phyloP scores from a whole-genome alignment of 1,140 invertebrate genomes.

The Trachymyrmex septentrionalis region DNA sequence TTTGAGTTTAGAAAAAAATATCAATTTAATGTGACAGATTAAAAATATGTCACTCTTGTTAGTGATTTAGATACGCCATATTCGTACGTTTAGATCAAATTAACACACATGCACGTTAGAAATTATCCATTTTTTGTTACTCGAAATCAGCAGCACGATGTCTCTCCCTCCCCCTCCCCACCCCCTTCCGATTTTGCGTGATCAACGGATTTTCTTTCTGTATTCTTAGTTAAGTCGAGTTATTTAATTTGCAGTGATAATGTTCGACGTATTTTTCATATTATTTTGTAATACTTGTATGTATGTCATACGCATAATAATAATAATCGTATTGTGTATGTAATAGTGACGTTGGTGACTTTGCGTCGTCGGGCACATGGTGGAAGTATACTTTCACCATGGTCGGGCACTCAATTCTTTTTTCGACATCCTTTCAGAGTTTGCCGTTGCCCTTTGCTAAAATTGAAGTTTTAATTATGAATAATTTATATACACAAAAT shows the following conservation, averaged over 20 bases:
- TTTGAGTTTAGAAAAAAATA: slow-evolving; percentile 17
- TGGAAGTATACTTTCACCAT: too few relatives aligned
- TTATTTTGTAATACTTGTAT: slow-evolving; percentile 58
- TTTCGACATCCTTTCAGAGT: slow-evolving; percentile 2
- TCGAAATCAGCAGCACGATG: not conserved
- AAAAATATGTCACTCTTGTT: not conserved
- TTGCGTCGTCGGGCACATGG: slow-evolving; percentile 24
- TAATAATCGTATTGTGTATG: slow-evolving; percentile 51
- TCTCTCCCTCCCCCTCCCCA: too few relatives aligned
- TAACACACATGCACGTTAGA: slow-evolving; percentile 18
- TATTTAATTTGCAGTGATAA: slow-evolving; percentile 52
- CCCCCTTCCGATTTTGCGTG: not conserved
- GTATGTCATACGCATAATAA: slow-evolving; percentile 58
- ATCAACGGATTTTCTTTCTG: slow-evolving; percentile 21
- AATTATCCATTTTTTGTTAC: slow-evolving; percentile 6
- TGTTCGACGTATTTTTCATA: slow-evolving; percentile 48
- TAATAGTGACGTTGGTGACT: slow-evolving; percentile 41
- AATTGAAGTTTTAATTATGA: slow-evolving; percentile 14
- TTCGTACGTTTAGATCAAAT: not conserved
- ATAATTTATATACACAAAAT: slow-evolving; percentile 39
- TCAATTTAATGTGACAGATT: slow-evolving; percentile 23
- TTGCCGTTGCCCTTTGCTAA: not conserved
- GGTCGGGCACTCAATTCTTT: slow-evolving; percentile 6
- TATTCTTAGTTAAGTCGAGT: slow-evolving; percentile 42
- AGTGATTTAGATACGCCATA: slow-evolving; percentile 35